Evolutionary conservation across 2,113 vertebrate species (phyloP), one percentile per base, ranked within the genome.

Genomic region (Formicarius rufipectus): DNA sequence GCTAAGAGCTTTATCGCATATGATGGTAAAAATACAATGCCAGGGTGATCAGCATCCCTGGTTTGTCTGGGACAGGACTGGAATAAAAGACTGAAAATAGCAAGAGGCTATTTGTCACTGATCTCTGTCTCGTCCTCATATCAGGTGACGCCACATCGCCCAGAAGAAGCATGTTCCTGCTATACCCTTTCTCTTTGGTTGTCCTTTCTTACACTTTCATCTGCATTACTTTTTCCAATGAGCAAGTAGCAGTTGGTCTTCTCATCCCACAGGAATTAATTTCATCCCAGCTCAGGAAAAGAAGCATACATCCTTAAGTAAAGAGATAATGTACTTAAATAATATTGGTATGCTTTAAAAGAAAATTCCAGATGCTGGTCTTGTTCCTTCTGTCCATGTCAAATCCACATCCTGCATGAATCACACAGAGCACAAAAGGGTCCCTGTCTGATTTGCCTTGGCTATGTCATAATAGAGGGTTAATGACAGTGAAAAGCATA

Each of bases 341-440:
- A 74, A 79, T 82, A 60, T 13, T 47, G 39, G 18, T 74, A 78
- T 1, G 0, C 39, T 89, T 87, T 52, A 64, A 72, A 91, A 85
- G 76, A 90, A 91, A 90, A 80, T 63, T 77, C 33, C 67, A 79
- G 31, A 64, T 87, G 75, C 63, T 49, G 87, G 78, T 39, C 84
- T 91, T 4, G 1, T 28, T 85, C 39, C 63, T 85, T 28, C 67
- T 83, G 52, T 58, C 82, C 50, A 3, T 9, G 33, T 88, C 45
- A 66, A 88, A 95, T 84, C 90, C 88, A 44, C 90, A 81, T 80
- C 88, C 79, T 90, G 90, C 4, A 4, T 88, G 83, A 93, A 86
- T 93, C 84, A 93, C 44, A 74, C 31, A n/a, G 42, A 86, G 47
- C 72, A 88, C 88, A 95, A 95, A 93, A 84, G 55, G 33, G 53